Percentiles rank a stretch among this genome's conserved stretches.
Conservation (phyloP, 2,797 vertebrate genomes). For the Acipenser ruthenus region DNA sequence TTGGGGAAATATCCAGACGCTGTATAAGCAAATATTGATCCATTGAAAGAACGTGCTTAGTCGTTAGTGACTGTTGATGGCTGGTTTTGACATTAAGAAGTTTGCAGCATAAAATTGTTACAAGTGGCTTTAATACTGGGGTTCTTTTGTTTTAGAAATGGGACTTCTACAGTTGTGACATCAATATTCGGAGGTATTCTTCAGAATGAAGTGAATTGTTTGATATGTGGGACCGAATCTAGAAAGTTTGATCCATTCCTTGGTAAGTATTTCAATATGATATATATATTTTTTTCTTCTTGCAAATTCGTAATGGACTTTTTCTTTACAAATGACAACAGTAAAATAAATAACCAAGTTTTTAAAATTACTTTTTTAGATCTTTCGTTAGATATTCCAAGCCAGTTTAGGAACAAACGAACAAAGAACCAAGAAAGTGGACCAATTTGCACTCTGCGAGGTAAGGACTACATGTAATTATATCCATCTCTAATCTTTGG, state of each 20-base stretch:
- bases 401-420: slow-evolving; percentile 91
- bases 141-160: slow-evolving; percentile 67
- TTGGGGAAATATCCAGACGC: too few relatives aligned
- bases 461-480: slow-evolving; percentile 44
- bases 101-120: too few relatives aligned
- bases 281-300: too few relatives aligned
- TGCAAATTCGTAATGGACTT: too few relatives aligned
- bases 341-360: neutral
- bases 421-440: slow-evolving; percentile 90
- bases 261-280: slow-evolving; percentile 58
- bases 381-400: slow-evolving; percentile 97
- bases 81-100: too few relatives aligned
- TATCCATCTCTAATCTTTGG: too few relatives aligned
- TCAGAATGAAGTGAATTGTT: slow-evolving; percentile 97
- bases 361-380: slow-evolving; percentile 51
- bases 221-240: slow-evolving; percentile 97
- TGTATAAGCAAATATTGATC: too few relatives aligned
- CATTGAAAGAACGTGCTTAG: too few relatives aligned
- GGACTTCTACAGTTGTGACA: slow-evolving; percentile 85
- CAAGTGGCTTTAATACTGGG: too few relatives aligned
- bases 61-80: too few relatives aligned
- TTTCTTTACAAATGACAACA: neutral
- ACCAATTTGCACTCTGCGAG: slow-evolving; percentile 82
- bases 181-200: slow-evolving; percentile 89
- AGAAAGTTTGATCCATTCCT: slow-evolving; percentile 97